Evolutionary conservation across 2,113 vertebrate species (phyloP), one percentile per base, ranked within the genome.

Genomic region (Oxygymnocypris stewartii): DNA sequence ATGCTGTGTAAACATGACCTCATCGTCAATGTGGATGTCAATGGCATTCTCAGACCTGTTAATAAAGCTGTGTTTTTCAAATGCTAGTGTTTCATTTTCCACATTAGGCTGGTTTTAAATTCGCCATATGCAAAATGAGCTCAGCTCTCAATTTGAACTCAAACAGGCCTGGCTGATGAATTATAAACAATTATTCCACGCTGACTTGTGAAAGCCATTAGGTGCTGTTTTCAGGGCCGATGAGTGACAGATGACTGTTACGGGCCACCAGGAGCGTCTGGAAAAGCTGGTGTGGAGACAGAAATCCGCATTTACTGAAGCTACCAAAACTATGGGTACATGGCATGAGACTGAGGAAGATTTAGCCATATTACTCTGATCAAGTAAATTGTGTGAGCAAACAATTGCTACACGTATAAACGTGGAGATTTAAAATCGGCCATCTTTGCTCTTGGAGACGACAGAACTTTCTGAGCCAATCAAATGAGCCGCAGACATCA

Each of bases 41-140:
- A 90, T 92, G 93, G 92, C 89, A 92, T 94, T 94, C 92, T 93
- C 90, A 92, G 92, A 91, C 77, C 87, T 89, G 23, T 79, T 90
- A 88, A 91, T 91, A 94, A 93, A 92, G 88, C 73, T 47, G 86
- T 89, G 89, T 88, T 91, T 88, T 90, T 82, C 88, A 94, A 91
- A 93, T 92, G 86, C 92, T 92, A 93, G 92, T 5, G 87, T 85
- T 88, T 67, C n/a, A 65, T 65, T 82, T 82, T 82, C 79, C 79
- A 47, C n/a, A 63, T 82, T 87, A 69, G 80, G 71, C 71, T 88
- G 90, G 87, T 90, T 94, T 93, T 87, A 79, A 89, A 92, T 90
- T 91, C 76, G 61, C 85, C 82, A 77, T 91, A 90, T 42, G 91
- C 88, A 91, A 84, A 88, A 89, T 92, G 91, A 90, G 86, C 92